These are phyloP conservation scores for Ceratosolen fusciceps DNA, from an alignment of 1,140 invertebrate genomes.

Conservation along the genomic window DNA sequence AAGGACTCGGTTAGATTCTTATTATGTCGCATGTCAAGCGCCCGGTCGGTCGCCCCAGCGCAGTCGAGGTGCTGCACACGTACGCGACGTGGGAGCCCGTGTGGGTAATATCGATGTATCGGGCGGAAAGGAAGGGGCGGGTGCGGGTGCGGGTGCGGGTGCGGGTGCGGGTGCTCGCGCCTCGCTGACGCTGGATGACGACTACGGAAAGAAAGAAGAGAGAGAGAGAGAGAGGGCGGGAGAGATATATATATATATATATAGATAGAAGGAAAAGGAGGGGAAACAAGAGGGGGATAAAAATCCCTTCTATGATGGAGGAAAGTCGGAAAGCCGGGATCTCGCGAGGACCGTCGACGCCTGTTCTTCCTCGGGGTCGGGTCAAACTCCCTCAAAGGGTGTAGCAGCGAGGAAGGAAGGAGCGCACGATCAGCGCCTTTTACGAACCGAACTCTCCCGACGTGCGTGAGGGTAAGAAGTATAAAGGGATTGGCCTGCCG, in stretches of 20 bases:
- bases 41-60: constrained; percentile 2
- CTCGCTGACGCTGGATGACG: constrained; percentile 12
- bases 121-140: background rate
- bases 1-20: too few species aligned
- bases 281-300: background rate
- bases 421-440: constrained; percentile 38
- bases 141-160: too few species aligned
- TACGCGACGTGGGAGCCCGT: too few species aligned
- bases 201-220: background rate
- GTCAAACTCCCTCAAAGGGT: constrained; percentile 47
- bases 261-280: background rate
- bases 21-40: constrained; percentile 12
- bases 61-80: too few species aligned
- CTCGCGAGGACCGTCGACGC: constrained; percentile 20
- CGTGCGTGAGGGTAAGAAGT: constrained; percentile 32
- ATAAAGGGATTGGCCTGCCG: constrained; percentile 46
- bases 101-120: background rate
- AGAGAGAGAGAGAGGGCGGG: background rate
- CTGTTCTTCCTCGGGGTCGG: constrained; percentile 36
- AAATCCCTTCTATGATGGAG: constrained; percentile 17
- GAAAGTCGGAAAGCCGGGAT: constrained; percentile 10
- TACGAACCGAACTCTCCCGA: constrained; percentile 38
- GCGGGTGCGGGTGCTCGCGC: background rate
- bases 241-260: too few species aligned
- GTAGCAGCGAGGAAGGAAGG: constrained; percentile 23